Evolutionary conservation across 2,888 invertebrate genomes (phyloP), one percentile per base, ranked within the genome.

Genomic region (Synanthedon andrenaeformis): DNA sequence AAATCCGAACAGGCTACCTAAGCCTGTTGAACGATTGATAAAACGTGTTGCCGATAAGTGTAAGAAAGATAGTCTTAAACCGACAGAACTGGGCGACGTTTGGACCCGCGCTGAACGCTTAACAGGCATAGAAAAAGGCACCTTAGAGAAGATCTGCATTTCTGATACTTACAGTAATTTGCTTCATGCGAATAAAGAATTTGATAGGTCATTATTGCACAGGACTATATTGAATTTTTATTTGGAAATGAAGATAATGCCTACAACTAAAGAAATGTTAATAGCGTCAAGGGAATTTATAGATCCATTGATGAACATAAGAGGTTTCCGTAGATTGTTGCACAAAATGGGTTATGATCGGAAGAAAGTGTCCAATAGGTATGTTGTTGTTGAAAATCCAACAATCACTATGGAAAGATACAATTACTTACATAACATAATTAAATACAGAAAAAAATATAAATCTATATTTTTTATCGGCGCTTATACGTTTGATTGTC

Each of bases 361-460:
- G 74, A 62, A 66, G 50, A 61, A 59, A 10, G 42, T 66, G 3
- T 8, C 35, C 0, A 3, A 42, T 1, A 8, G 13, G 3, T 59
- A 59, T n/a, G 66, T 68, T 0, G 59, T 78, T 2, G 59, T 72
- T 1, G 79, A 79, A 54, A 66, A 63, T 10, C 76, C 76, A 0
- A 13, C 51, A 4, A 57, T 73, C 3, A 61, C 59, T 1, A 71
- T 66, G 2, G 74, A 76, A 54, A 68, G 76, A 12, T 61, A 66
- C 23, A 57, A 54, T 6, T 79, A 72, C 56, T 56, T 78, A 45
- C 70, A 60, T n/a, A 57, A 57, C 2, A 60, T 76, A 4, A 49
- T 52, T 1, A 41, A 56, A 0, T 56, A 55, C 41, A 61, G 69
- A 10, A 12, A 56, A 10, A 53, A 58, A 49, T 13, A 41, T 2